These are phyloP conservation scores for Tetragonula clypearis DNA, from an alignment of 1,140 invertebrate genomes.

Conservation along the genomic window DNA sequence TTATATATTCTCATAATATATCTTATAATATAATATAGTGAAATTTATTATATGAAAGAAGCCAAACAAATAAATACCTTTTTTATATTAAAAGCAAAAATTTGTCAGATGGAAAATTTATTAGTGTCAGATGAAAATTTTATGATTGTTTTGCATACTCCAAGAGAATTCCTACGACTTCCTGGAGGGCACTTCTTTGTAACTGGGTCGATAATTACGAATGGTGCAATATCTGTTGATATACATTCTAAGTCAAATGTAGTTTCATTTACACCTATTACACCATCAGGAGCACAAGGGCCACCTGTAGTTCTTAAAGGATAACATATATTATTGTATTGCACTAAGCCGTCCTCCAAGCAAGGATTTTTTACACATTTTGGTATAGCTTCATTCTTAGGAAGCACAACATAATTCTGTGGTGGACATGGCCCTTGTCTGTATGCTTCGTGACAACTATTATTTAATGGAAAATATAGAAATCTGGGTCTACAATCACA, in stretches of 20 bases:
- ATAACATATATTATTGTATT: conserved; percentile 81
- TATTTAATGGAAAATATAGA: conserved; percentile 84
- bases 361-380: conserved; percentile 85
- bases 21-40: not conserved
- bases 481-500: conserved; percentile 86
- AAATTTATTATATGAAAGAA: conserved; percentile 5
- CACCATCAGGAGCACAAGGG: conserved; percentile 73
- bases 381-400: conserved; percentile 81
- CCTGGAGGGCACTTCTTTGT: conserved; percentile 68
- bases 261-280: conserved; percentile 69
- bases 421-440: conserved; percentile 84
- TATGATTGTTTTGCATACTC: conserved; percentile 62
- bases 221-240: conserved; percentile 47
- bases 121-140: not conserved
- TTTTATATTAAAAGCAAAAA: not conserved
- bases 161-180: conserved; percentile 68
- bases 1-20: conserved; percentile 52
- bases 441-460: conserved; percentile 85
- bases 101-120: not conserved
- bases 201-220: conserved; percentile 67
- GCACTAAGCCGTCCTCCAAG: conserved; percentile 78
- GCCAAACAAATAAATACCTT: not conserved
- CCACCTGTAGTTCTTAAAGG: conserved; percentile 74
- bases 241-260: conserved; percentile 73
- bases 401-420: conserved; percentile 83